Percentiles rank a stretch among this genome's conserved stretches.
Evolutionary conservation across 2,888 invertebrate species (phyloP).

Genomic region (Lasioglossum lativentre): DNA sequence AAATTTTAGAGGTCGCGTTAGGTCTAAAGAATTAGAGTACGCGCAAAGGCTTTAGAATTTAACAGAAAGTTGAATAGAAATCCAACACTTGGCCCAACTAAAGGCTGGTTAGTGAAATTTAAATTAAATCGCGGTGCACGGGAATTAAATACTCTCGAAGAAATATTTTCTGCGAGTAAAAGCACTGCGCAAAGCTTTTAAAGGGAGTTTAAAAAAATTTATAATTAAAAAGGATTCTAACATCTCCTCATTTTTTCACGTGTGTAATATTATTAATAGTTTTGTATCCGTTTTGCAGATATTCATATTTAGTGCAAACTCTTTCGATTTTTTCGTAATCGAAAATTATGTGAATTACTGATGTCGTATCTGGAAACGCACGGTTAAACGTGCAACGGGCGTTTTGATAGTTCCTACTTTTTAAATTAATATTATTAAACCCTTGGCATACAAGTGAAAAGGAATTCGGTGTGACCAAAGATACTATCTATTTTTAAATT

Average conservation of each 20-base stretch:
- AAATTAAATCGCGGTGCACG: not conserved
- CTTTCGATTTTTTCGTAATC: not conserved
- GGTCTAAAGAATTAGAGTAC: too few species aligned
- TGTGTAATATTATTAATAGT: not conserved
- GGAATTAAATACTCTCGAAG: not conserved
- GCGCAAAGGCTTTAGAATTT: not conserved
- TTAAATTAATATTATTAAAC: not conserved
- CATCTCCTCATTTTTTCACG: not conserved
- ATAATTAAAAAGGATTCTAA: not conserved
- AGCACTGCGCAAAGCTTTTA: not conserved
- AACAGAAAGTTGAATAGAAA: not conserved
- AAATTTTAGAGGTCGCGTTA: not conserved
- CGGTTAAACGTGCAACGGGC: not conserved
- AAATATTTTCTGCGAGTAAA: not conserved
- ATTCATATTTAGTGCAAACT: not conserved
- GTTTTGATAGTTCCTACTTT: not conserved
- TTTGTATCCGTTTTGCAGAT: not conserved
- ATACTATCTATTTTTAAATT: not conserved
- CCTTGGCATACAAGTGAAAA: not conserved
- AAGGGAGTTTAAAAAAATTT: not conserved
- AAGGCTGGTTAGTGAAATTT: not conserved
- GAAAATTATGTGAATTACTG: conserved; percentile 11
- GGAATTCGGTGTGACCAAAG: not conserved
- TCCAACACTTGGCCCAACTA: not conserved
- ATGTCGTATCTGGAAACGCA: too few species aligned